Evolutionary conservation across 1,140 invertebrate species (phyloP).

Genomic region (Tetragnatha versicolor): DNA sequence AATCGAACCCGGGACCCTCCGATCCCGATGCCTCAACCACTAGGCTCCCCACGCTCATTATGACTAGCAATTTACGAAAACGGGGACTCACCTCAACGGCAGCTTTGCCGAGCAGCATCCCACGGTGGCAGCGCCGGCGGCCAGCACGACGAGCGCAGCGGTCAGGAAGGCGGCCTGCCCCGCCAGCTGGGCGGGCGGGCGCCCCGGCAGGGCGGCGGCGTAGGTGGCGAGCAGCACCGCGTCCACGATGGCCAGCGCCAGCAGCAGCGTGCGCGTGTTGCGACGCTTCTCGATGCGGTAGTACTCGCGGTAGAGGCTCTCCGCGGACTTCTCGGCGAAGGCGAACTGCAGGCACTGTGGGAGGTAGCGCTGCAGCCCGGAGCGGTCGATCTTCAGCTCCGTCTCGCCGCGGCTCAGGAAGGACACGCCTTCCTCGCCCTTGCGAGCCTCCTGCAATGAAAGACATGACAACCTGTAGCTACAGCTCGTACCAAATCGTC

Average conservation of each 20-base stretch:
- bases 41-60: too few species aligned
- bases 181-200: neutral
- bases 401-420: constrained; percentile 53
- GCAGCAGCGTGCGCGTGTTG: constrained; percentile 57
- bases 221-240: constrained; percentile 45
- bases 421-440: neutral
- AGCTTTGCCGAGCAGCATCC: constrained; percentile 5
- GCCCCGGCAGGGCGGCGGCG: constrained; percentile 1
- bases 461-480: neutral
- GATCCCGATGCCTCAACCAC: too few species aligned
- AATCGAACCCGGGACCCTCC: too few species aligned
- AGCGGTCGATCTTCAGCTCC: constrained; percentile 58
- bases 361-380: constrained; percentile 59
- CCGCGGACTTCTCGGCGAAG: constrained; percentile 59
- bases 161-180: constrained; percentile 14
- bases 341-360: constrained; percentile 59
- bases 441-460: constrained; percentile 9
- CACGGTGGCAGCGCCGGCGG: constrained; percentile 16
- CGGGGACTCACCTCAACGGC: constrained; percentile 34
- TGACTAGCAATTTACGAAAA: too few species aligned
- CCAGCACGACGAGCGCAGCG: constrained; percentile 23
- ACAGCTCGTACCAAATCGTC: too few species aligned
- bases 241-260: constrained; percentile 57
- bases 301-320: constrained; percentile 60
- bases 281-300: constrained; percentile 60